These are phyloP conservation scores for Tholera decimalis DNA, from an alignment of 2,888 invertebrate species.

Conservation along the genomic window DNA sequence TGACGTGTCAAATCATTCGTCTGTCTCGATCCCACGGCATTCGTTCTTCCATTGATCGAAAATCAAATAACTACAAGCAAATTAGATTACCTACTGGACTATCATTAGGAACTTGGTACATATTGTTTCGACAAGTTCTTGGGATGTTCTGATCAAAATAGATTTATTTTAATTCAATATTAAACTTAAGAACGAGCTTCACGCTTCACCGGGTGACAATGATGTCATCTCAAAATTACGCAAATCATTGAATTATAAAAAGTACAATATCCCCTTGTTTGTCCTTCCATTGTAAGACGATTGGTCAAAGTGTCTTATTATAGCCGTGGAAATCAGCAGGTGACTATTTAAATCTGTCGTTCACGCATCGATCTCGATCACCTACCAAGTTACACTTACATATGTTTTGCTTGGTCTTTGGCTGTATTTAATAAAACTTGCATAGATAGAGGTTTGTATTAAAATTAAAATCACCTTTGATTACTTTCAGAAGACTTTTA, in stretches of 20 bases:
- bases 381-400: not conserved
- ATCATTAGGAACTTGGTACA: constrained; percentile 2
- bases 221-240: constrained; percentile 75
- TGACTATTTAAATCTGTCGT: constrained; percentile 41
- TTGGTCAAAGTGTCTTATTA: constrained; percentile 61
- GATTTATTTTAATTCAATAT: constrained; percentile 49
- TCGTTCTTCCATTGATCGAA: constrained; percentile 10
- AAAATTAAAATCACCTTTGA: too few species aligned
- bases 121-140: constrained; percentile 5
- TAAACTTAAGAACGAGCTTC: constrained; percentile 68
- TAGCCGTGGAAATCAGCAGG: constrained; percentile 43
- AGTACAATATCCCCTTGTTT: constrained; percentile 66
- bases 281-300: constrained; percentile 71
- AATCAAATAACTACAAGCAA: constrained; percentile 3
- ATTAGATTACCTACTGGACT: constrained; percentile 11
- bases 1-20: constrained; percentile 39
- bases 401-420: constrained; percentile 6
- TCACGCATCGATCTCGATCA: constrained; percentile 17
- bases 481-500: too few species aligned
- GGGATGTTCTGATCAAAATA: constrained; percentile 21
- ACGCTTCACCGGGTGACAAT: constrained; percentile 73
- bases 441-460: too few species aligned
- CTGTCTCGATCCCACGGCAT: constrained; percentile 14
- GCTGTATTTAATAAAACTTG: too few species aligned
- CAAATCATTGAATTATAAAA: constrained; percentile 68